Base-by-base conservation (phyloP, 2,888 invertebrate species). In the Argyresthia albistria region DNA sequence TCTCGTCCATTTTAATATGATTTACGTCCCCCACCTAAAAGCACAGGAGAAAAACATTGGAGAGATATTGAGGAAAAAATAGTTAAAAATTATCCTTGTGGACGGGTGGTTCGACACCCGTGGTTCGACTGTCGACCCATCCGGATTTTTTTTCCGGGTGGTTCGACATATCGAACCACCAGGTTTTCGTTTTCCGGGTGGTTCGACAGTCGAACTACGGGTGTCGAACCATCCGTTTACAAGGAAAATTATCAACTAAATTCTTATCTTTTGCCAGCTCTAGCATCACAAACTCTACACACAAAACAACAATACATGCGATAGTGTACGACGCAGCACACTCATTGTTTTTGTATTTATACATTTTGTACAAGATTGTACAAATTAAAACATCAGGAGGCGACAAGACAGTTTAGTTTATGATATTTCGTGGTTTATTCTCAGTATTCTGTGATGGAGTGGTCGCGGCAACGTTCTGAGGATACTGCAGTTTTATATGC, bases 321-420 rank as follows among this genome's bases (percentile, higher is more conserved):
- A 45, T 45, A 51, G 35, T 45, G 16, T 39, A 15, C 36, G 45
- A 43, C 16, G 16, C 51, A 45, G 16, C 43, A 42, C 35, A 42
- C 35, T 45, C 45, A 51, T 51, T 51, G 51, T 51, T 51, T 51
- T 51, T 51, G 14, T 51, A 45, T 51, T 51, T 51, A 51, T 49
- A 16, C 36, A 12, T 49, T 37, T 14, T 37, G 46, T 47, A 25
- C 50, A 35, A 43, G 51, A 51, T 51, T 51, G 12, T 51, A 51
- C 51, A 51, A 51, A 51, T 51, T 51, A 51, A 51, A 45, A 51
- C 51, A 51, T 51, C 51, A 35, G 45, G 45, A 36, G 43, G 43
- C 45, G 51, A 43, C 45, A 45, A 35, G 43, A 12, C 12, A 14
- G 14, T 36, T 45, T 51, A 16, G 51, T 51, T 51, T 51, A 51